These are phyloP conservation scores for Chorisops tibialis DNA, from an alignment of 2,888 invertebrate species.

Conservation along the genomic window DNA sequence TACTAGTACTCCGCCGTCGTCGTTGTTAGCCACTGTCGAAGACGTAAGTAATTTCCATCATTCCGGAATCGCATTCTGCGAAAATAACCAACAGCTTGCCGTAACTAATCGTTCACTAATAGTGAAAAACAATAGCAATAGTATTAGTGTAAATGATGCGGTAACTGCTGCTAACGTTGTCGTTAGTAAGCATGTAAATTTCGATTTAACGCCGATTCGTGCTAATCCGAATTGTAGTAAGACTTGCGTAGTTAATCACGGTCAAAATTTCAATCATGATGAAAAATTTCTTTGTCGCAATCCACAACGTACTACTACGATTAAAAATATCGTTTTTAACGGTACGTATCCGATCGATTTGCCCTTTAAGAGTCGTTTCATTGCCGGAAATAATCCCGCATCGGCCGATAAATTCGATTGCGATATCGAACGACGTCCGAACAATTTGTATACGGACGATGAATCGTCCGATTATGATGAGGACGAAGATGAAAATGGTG, in stretches of 20 bases:
- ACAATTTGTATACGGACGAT: constrained; percentile 1
- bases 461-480: constrained; percentile 31
- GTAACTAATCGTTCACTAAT: constrained; percentile 20
- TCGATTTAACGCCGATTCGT: constrained; percentile 21
- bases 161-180: constrained; percentile 11
- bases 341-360: constrained; percentile 84
- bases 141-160: background rate
- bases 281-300: background rate
- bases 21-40: background rate
- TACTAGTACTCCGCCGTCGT: background rate
- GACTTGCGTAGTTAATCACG: background rate
- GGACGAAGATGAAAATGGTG: constrained; percentile 30
- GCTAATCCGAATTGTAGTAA: background rate
- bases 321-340: constrained; percentile 65
- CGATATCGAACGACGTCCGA: constrained; percentile 19
- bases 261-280: background rate
- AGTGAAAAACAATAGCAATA: constrained; percentile 8
- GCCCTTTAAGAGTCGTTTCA: constrained; percentile 52
- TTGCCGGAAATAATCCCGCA: background rate
- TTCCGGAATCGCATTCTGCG: constrained; percentile 2
- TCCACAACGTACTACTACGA: background rate
- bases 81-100: constrained; percentile 4
- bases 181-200: constrained; percentile 29
- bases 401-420: constrained; percentile 24
- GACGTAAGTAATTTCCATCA: constrained; percentile 28